phyloP scores from a whole-genome alignment of 2,888 invertebrate species.

The Erynnis tages region DNA sequence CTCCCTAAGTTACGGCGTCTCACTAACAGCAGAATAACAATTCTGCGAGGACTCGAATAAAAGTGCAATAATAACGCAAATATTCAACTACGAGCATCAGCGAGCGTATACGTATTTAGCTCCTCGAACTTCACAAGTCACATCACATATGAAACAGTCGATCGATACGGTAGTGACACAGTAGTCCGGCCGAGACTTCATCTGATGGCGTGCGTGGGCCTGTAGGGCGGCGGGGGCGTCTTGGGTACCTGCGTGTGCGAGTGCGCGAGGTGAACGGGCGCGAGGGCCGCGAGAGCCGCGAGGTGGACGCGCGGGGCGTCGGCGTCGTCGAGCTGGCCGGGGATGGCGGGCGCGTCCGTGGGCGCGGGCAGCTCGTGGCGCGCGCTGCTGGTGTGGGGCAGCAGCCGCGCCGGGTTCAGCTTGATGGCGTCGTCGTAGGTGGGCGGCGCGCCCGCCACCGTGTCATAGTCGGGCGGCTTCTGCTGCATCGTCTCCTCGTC shows the following conservation, averaged over 20 bases:
- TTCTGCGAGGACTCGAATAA: slow-evolving; percentile 66
- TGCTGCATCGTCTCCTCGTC: slow-evolving; percentile 82
- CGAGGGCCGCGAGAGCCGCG: slow-evolving; percentile 38
- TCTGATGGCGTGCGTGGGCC: slow-evolving; percentile 75
- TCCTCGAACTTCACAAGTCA: slow-evolving; percentile 50
- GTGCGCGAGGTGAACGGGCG: slow-evolving; percentile 60
- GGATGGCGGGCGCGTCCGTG: slow-evolving; percentile 56
- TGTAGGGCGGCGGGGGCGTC: slow-evolving; percentile 76
- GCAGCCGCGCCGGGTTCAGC: slow-evolving; percentile 82
- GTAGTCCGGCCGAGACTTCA: slow-evolving; percentile 57
- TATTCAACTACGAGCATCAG: slow-evolving; percentile 41
- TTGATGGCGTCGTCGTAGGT: slow-evolving; percentile 88
- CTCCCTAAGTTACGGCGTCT: slow-evolving; percentile 56
- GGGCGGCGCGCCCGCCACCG: slow-evolving; percentile 85
- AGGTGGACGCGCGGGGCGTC: slow-evolving; percentile 30
- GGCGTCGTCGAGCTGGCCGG: slow-evolving; percentile 49
- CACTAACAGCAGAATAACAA: slow-evolving; percentile 47
- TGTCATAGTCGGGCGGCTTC: slow-evolving; percentile 88
- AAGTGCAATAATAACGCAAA: slow-evolving; percentile 61
- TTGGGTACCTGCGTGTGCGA: slow-evolving; percentile 56
- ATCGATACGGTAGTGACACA: slow-evolving; percentile 53
- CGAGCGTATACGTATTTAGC: slow-evolving; percentile 29
- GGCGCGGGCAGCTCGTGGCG: slow-evolving; percentile 45
- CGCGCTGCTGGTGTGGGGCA: slow-evolving; percentile 63
- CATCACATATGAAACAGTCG: slow-evolving; percentile 76